Conservation (phyloP, 2,888 invertebrate species). For the Ephialtes manifestator region DNA sequence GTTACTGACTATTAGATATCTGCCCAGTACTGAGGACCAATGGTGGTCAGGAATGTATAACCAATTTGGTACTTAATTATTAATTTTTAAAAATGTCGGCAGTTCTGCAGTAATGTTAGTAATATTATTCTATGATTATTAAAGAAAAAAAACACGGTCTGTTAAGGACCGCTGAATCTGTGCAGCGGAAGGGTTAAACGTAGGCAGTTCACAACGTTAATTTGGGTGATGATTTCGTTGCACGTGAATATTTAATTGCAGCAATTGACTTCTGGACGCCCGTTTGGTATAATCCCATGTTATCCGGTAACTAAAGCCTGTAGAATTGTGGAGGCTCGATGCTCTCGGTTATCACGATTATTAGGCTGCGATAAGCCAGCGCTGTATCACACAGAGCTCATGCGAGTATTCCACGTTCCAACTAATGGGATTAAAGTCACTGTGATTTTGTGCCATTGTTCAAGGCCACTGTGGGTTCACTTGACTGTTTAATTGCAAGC, state of each 20-base stretch:
- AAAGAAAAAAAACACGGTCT: no score
- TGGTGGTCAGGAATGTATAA: no score
- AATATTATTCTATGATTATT: no score
- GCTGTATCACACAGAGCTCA: conserved; percentile 21
- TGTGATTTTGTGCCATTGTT: conserved; percentile 12
- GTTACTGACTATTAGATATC: no score
- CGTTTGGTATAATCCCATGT: background rate
- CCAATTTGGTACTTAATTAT: no score
- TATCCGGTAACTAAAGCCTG: background rate
- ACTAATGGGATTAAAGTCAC: conserved; percentile 21
- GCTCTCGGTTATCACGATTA: conserved; percentile 23
- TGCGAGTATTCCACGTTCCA: conserved; percentile 14
- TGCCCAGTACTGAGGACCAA: no score
- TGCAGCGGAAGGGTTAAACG: background rate
- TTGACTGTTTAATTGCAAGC: background rate
- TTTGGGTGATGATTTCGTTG: background rate
- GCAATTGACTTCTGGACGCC: background rate
- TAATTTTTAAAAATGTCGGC: no score
- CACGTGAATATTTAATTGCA: background rate
- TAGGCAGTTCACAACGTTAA: background rate
- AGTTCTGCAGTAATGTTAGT: no score
- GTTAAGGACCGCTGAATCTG: no score
- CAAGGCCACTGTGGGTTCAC: background rate
- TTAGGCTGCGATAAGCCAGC: conserved; percentile 27
- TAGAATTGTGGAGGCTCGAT: background rate